phyloP scores from a whole-genome alignment of 2,888 invertebrate genomes.

The Apamea crenata region DNA sequence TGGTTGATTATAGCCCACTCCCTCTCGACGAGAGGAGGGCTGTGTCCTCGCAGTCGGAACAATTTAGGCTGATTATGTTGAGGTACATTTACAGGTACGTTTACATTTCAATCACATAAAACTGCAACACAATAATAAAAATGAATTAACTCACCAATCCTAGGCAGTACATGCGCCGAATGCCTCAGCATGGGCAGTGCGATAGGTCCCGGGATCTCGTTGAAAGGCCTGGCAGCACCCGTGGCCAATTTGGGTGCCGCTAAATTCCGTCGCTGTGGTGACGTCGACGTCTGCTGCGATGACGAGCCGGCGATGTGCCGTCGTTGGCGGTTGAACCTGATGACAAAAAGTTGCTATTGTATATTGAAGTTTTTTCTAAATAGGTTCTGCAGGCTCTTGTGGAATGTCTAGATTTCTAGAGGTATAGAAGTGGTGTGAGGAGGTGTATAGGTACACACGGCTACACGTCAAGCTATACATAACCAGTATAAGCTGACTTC shows the following conservation, averaged over 20 bases:
- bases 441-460: no score
- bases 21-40: no score
- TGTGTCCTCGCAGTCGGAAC: no score
- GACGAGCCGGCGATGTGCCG: constrained; percentile 79
- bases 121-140: not conserved
- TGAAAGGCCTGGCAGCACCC: constrained; percentile 75
- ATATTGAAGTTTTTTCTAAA: not conserved
- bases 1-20: no score
- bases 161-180: constrained; percentile 84
- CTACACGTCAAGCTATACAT: no score
- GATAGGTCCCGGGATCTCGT: constrained; percentile 85
- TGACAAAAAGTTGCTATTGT: not conserved
- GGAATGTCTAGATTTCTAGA: not conserved
- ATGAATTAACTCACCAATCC: constrained; percentile 80
- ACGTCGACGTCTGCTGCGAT: constrained; percentile 80
- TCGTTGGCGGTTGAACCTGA: constrained; percentile 79
- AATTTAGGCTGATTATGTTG: no score
- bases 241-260: constrained; percentile 70
- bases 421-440: no score
- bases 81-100: not conserved
- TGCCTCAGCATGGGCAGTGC: constrained; percentile 86
- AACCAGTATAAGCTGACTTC: no score
- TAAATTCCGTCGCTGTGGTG: constrained; percentile 80
- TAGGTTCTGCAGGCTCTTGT: not conserved
- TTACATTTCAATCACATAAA: not conserved